phyloP scores from a whole-genome alignment of 2,888 invertebrate genomes.

The Seira sanloemensis region DNA sequence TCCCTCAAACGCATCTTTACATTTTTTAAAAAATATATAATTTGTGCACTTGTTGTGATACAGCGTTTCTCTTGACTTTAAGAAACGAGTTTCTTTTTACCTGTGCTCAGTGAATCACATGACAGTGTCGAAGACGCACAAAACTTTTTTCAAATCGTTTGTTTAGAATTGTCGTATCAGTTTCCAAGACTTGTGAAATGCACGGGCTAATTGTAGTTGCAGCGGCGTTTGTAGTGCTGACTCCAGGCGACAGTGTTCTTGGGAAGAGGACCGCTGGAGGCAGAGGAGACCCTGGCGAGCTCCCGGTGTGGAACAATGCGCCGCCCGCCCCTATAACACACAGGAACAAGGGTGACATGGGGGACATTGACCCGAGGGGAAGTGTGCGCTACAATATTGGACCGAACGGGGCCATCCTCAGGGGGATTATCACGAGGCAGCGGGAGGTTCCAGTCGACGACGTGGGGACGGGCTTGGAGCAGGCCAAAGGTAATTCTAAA shows the following conservation, averaged over 20 bases:
- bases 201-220: background rate
- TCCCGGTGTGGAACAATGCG: conserved; percentile 30
- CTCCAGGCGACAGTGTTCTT: background rate
- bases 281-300: background rate
- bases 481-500: conserved; percentile 30
- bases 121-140: too few species aligned
- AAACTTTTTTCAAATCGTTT: background rate
- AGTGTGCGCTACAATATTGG: conserved; percentile 45
- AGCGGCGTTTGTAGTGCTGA: background rate
- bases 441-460: conserved; percentile 42
- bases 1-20: too few species aligned
- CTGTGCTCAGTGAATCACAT: too few species aligned
- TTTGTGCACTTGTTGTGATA: too few species aligned
- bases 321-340: conserved; percentile 22
- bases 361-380: conserved; percentile 39
- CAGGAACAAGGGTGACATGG: conserved; percentile 31
- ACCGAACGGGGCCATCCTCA: conserved; percentile 24
- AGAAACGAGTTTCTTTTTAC: too few species aligned
- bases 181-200: too few species aligned
- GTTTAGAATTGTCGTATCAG: background rate
- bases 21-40: too few species aligned
- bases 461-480: conserved; percentile 37
- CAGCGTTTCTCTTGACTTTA: too few species aligned
- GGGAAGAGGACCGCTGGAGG: background rate
- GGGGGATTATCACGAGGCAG: conserved; percentile 41